phyloP scores from a whole-genome alignment of 92 coral and sea anemone genomes.

The Galaxea fascicularis region DNA sequence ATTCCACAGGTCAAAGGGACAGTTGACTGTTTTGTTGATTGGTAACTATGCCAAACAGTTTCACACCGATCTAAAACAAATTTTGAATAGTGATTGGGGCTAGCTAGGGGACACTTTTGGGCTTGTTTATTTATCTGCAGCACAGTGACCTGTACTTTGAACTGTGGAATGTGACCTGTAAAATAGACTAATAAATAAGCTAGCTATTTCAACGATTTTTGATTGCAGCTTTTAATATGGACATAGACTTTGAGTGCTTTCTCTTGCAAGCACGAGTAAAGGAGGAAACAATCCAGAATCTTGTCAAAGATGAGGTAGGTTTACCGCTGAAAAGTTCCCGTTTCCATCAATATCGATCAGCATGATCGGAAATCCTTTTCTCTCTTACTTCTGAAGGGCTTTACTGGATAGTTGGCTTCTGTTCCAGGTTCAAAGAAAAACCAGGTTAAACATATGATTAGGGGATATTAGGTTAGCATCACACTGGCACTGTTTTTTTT shows the following conservation, averaged over 20 bases:
- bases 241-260: not conserved
- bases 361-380: constrained; percentile 1
- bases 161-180: not conserved
- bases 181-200: not conserved
- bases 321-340: constrained; percentile 5
- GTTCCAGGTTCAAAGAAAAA: not conserved
- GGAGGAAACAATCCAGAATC: not conserved
- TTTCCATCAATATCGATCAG: constrained; percentile 1
- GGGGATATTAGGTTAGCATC: constrained; percentile 3
- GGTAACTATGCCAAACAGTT: constrained; percentile 24
- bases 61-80: no score
- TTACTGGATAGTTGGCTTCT: constrained; percentile 3
- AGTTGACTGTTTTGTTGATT: constrained; percentile 10
- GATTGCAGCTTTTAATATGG: not conserved
- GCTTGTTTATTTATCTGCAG: constrained; percentile 14
- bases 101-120: constrained; percentile 19
- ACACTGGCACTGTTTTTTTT: not conserved
- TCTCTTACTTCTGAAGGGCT: constrained; percentile 1
- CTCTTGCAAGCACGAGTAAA: not conserved
- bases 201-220: not conserved
- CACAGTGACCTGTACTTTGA: constrained; percentile 7
- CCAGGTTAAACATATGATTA: not conserved
- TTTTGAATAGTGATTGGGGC: constrained; percentile 18
- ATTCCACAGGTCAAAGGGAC: constrained; percentile 23
- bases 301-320: constrained; percentile 1